Base-by-base conservation (phyloP, 2,888 invertebrate genomes). In the Blera fallax region DNA sequence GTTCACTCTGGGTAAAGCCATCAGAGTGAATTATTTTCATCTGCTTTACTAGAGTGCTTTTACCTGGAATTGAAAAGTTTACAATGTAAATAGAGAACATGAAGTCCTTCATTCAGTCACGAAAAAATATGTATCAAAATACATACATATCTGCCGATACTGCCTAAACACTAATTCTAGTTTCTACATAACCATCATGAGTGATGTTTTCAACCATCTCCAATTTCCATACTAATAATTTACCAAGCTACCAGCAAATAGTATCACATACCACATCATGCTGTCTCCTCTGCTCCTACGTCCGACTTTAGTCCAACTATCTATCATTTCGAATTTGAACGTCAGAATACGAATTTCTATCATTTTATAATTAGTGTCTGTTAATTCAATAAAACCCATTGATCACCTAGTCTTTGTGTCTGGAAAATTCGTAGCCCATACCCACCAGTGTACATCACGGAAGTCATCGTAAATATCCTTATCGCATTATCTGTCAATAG, bases 21-120 rank as follows among this genome's bases (percentile, higher is more conserved):
- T 94, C 94, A 72, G 94, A 94, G 89, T 95, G 95, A 76, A 95
- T 95, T 70, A 95, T 95, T 90, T 95, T 95, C 94, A 95, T 95
- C 91, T 95, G 95, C 89, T 95, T 95, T 4, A 95, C 95, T 83
- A 95, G 90, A 18, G 95, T 95, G 89, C 94, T 94, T 91, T 95
- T 95, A 3, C 95, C 95, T 89, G 56, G 24, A 82, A 64, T 43
- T 2, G 1, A 67, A 64, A 54, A 24, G 21, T 14, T 64, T 3
- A 11, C 2, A 34, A 34, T 34, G 11, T 6, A 11, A 8, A 8
- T 2, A 34, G 11, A 34, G 11, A 32, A 2, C 2, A 32, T 8
- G 8, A 34, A 11, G 24, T 24, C 24, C 24, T 24, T 4, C 24
- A 24, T 2, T n/a, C n/a, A n/a, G n/a, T n/a, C n/a, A n/a, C n/a